Evolutionary conservation across 2,888 invertebrate species (phyloP).

Genomic region (Zootermopsis nevadensis): DNA sequence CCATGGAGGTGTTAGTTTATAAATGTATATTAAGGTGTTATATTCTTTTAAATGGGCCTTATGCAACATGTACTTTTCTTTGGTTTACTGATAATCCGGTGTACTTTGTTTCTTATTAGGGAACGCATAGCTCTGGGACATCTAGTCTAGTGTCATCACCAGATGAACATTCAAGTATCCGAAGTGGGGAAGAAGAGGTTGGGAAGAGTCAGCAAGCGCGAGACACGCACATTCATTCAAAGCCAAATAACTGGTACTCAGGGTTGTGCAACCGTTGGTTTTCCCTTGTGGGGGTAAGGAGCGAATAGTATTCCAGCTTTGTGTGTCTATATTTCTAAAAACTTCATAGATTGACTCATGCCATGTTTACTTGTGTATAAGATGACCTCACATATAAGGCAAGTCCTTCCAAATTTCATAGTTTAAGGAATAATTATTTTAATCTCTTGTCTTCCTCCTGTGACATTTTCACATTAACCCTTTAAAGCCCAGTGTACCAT

Average conservation of each 20-base stretch:
- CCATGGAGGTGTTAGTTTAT: too few species aligned
- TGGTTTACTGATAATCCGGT: not conserved
- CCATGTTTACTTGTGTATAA: too few species aligned
- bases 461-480: too few species aligned
- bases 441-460: too few species aligned
- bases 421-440: too few species aligned
- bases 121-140: constrained; percentile 61
- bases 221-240: constrained; percentile 73
- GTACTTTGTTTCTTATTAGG: constrained; percentile 56
- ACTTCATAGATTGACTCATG: too few species aligned
- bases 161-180: constrained; percentile 58
- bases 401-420: too few species aligned
- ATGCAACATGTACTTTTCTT: not conserved
- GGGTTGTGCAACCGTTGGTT: constrained; percentile 95
- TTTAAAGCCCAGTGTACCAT: too few species aligned
- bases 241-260: constrained; percentile 96
- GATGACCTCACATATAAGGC: too few species aligned
- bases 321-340: too few species aligned
- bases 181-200: constrained; percentile 59
- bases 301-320: not conserved
- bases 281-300: constrained; percentile 85
- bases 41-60: too few species aligned
- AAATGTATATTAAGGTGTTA: too few species aligned
- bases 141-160: constrained; percentile 63
- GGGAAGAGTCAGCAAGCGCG: constrained; percentile 53